Evolutionary conservation across 2,888 invertebrate species (phyloP).

Genomic region (Margaritifera margaritifera): DNA sequence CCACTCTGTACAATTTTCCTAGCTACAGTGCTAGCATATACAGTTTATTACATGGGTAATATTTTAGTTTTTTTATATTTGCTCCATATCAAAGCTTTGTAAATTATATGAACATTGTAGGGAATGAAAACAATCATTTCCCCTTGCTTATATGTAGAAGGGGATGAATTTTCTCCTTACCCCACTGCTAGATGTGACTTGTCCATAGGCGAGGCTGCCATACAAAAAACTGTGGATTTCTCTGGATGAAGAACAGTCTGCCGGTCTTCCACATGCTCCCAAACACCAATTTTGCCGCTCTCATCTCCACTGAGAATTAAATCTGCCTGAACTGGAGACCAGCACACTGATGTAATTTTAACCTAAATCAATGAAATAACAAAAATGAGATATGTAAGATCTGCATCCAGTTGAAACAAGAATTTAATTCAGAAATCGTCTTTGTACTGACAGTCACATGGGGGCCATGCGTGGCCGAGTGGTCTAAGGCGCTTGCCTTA

Average conservation of each 20-base stretch:
- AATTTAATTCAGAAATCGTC: too few species aligned
- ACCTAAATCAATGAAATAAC: conserved; percentile 41
- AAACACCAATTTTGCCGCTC: conserved; percentile 74
- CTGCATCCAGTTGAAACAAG: too few species aligned
- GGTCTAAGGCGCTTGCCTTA: too few species aligned
- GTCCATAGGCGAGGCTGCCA: conserved; percentile 78
- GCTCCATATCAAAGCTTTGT: too few species aligned
- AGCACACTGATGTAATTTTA: conserved; percentile 58
- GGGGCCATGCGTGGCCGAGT: too few species aligned
- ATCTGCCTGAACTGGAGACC: conserved; percentile 55
- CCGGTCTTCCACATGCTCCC: conserved; percentile 73
- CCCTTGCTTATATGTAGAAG: not conserved
- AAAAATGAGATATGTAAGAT: conserved; percentile 1
- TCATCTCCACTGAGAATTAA: conserved; percentile 75
- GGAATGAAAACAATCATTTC: not conserved
- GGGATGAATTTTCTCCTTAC: conserved; percentile 44
- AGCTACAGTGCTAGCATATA: not conserved
- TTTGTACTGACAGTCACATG: too few species aligned
- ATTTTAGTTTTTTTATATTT: not conserved
- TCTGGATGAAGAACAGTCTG: conserved; percentile 73
- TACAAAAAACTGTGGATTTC: conserved; percentile 73
- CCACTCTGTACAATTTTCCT: not conserved
- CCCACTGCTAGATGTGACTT: conserved; percentile 78
- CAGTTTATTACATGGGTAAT: not conserved
- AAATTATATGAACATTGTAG: too few species aligned